Evolutionary conservation across 2,113 vertebrate species (phyloP).

Genomic region (Antigone vipio): DNA sequence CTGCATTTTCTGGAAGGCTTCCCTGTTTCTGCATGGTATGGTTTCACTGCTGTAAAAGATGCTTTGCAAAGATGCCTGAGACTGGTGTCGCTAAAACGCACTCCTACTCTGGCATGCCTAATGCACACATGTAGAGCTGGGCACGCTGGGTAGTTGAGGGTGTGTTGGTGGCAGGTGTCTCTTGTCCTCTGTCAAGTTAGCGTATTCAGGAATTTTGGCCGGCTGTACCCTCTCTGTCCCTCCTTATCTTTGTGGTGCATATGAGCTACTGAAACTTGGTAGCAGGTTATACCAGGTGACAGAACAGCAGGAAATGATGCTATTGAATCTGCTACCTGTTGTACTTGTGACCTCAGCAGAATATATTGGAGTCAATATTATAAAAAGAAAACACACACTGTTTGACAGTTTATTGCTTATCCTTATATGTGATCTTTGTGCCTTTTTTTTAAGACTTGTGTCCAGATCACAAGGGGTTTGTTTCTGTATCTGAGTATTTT

Average conservation of each 20-base stretch:
- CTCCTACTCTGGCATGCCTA: not conserved
- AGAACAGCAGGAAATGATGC: not conserved
- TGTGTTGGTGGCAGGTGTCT: not conserved
- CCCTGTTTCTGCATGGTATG: not conserved
- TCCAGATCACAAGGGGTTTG: not conserved
- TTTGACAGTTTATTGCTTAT: not conserved
- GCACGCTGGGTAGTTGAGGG: not conserved
- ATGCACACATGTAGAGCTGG: rapidly evolving
- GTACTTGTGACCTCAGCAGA: not conserved
- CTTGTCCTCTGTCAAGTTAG: not conserved
- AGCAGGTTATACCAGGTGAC: not conserved
- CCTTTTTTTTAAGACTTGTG: not conserved
- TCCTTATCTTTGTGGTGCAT: not conserved
- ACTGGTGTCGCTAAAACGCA: not conserved
- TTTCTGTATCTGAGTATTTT: not conserved
- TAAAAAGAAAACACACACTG: not conserved
- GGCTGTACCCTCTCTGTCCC: not conserved
- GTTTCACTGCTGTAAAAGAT: not conserved
- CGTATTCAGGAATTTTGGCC: not conserved
- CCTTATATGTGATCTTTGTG: not conserved
- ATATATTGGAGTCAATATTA: not conserved
- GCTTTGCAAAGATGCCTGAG: not conserved
- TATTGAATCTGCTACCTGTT: not conserved
- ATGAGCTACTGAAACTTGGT: not conserved
- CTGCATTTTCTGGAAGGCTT: not conserved